Conservation (phyloP, 2,797 vertebrate species). For the Pseudochirops cupreus region DNA sequence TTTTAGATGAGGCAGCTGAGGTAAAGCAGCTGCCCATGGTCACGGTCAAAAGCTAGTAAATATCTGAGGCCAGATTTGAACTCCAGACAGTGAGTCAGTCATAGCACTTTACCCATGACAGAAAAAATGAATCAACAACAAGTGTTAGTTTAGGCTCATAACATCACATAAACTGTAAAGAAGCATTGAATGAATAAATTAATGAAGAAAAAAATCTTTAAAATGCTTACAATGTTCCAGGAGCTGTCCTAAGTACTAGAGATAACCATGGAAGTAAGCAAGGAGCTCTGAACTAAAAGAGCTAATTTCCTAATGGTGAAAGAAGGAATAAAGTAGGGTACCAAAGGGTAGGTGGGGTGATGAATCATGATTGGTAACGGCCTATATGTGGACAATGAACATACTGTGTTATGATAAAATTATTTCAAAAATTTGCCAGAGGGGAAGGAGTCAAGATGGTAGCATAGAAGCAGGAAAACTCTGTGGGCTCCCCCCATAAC, state of each 20-base stretch:
- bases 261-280: background rate
- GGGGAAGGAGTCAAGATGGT: too few relatives aligned
- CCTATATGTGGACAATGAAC: background rate
- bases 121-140: background rate
- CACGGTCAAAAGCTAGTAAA: background rate
- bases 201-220: background rate
- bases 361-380: background rate
- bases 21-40: background rate
- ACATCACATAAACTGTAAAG: background rate
- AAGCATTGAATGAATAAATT: background rate
- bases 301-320: background rate
- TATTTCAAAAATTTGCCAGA: background rate
- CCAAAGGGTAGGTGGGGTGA: background rate
- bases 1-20: background rate
- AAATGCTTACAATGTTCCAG: background rate
- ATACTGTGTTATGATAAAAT: background rate
- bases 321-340: background rate
- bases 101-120: background rate
- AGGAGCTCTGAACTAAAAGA: background rate
- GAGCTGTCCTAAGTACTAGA: background rate
- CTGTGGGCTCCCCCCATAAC: too few relatives aligned
- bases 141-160: background rate
- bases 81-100: background rate
- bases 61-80: background rate
- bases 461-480: too few relatives aligned